These are phyloP conservation scores for Brachionus koreanus DNA, from an alignment of 1,140 invertebrate species.

Conservation along the genomic window DNA sequence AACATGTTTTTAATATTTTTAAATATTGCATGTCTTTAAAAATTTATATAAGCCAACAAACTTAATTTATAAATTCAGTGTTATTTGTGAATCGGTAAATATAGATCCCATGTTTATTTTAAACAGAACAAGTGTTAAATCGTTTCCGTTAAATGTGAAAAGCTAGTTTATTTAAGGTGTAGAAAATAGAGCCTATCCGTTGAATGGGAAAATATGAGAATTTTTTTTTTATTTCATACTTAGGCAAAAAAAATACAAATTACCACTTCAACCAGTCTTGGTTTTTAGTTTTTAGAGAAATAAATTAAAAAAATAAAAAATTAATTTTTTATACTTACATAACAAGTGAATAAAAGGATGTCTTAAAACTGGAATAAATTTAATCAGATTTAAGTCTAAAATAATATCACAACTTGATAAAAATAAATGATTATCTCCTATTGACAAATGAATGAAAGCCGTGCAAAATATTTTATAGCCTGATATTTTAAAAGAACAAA, in stretches of 20 bases:
- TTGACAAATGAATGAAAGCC: slow-evolving; percentile 7
- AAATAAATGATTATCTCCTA: neutral
- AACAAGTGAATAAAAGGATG: neutral
- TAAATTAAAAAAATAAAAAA: neutral
- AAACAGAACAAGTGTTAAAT: neutral
- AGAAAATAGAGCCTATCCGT: neutral
- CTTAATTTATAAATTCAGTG: neutral
- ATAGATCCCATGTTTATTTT: neutral
- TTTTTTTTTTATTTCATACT: neutral
- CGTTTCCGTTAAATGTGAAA: neutral
- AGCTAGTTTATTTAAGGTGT: neutral
- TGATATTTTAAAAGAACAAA: slow-evolving; percentile 9
- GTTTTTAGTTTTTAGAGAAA: neutral
- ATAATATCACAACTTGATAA: neutral
- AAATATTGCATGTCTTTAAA: neutral
- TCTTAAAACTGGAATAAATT: slow-evolving; percentile 6
- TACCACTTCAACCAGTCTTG: neutral
- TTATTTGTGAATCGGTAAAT: neutral
- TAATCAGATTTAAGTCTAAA: slow-evolving; percentile 25
- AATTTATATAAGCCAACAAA: neutral
- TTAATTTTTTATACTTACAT: neutral
- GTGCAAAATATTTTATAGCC: neutral
- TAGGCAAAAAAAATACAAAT: neutral
- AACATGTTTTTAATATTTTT: neutral
- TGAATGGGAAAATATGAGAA: neutral